Base-by-base conservation (phyloP, 2,888 invertebrate species). In the Abrostola triplasia region DNA sequence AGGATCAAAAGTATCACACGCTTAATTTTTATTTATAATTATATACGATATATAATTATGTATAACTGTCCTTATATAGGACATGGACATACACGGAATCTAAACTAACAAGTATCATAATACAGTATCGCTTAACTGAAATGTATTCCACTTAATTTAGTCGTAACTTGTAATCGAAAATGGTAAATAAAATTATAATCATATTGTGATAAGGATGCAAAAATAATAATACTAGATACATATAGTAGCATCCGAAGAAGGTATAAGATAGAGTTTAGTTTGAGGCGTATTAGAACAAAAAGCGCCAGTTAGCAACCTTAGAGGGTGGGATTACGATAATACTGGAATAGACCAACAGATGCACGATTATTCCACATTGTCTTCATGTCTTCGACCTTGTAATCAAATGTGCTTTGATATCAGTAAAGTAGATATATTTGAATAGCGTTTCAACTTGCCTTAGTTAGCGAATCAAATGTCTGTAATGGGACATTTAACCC, bases 381-480 rank as follows among this genome's bases (percentile, higher is more conserved):
- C 58, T 53, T 64, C 50, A 55, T 37, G 36, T 47, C 59, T 64
- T 64, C 64, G 64, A 62, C 49, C 67, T 71, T 53, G 57, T 57
- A 68, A 76, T 71, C 64, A 72, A 67, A 49, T 48, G 42, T 35
- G 57, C 59, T 42, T 57, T 67, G 40, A 67, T 64, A 64, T 59
- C 63, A 56, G 38, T 51, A 56, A 52, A n/a, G 24, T 24, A 24
- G 4, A 58, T 61, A 24, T 12, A 48, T 55, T 48, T 55, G 49
- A 55, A 59, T 59, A 47, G 36, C 13, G 42, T 40, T n/a, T 24
- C 12, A 55, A 48, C 49, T 6, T 42, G 11, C 11, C 53, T 35
- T 40, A 56, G 13, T 41, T 36, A 47, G n/a, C 5, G 44, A 9
- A 13, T 47, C 24, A 24, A 47, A 24, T 24, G 24, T 24, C 44